Evolutionary conservation across 2,888 invertebrate species (phyloP), one percentile per base, ranked within the genome.

Genomic region (Drosophila fungiperda): DNA sequence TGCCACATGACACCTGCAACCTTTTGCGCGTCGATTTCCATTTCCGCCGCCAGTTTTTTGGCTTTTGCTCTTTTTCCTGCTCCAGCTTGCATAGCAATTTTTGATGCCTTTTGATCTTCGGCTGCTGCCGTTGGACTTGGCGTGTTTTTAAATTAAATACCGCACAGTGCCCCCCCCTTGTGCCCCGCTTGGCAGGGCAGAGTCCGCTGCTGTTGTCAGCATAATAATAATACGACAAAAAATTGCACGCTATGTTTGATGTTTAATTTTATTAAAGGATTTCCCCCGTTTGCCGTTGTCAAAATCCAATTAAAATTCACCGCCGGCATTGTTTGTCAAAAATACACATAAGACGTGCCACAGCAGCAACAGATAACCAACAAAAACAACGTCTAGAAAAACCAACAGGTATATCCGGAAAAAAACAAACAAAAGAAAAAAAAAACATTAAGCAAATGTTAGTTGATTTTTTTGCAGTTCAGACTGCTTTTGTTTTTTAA

Each of bases 71-170:
- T 67, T 73, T 78, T 82, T 62, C 23, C 80, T 15, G 55, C 57
- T 42, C 40, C 9, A 23, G 50, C 59, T 49, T 65, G 68, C 65
- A 74, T 59, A 75, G 60, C 70, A 59, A 88, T 70, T 82, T 87
- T 81, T 90, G 87, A 90, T 87, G 89, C 90, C 87, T 88, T 87
- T 88, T 88, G 87, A 88, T 88, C 87, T 88, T 90, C 50, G 78
- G 72, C 63, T 65, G 86, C 76, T 75, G 78, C 54, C 54, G 75
- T 80, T 88, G 91, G 86, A 86, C 83, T 84, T 91, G 92, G 91
- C 91, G 92, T 81, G 89, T 90, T 91, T 91, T 92, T 91, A 91
- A 91, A 90, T 92, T 91, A 91, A 91, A 90, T 92, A 87, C 87
- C 70, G 80, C 68, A 72, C 78, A 73, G 6, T 70, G 70, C 32